These are phyloP conservation scores for Pentalonia nigronervosa DNA, from an alignment of 1,140 invertebrate genomes.

Conservation along the genomic window DNA sequence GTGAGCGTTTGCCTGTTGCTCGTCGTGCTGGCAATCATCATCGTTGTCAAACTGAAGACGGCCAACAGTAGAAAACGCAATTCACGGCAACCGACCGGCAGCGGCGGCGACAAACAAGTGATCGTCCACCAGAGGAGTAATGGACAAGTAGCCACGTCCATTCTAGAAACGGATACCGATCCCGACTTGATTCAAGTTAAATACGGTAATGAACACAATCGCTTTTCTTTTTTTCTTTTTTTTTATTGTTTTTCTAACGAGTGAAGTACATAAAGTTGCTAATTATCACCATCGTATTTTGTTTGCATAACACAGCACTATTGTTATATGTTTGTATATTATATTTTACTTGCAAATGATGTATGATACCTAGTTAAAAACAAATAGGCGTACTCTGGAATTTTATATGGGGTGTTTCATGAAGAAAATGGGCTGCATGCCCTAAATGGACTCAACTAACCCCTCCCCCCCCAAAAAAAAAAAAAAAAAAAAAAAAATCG, in stretches of 20 bases:
- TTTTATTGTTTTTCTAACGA: not conserved
- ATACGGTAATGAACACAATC: slow-evolving; percentile 17
- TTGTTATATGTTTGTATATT: too few relatives aligned
- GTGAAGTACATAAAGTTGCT: not conserved
- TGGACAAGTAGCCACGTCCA: slow-evolving; percentile 66
- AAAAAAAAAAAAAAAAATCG: too few relatives aligned
- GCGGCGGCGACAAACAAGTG: slow-evolving; percentile 65
- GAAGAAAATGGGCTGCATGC: too few relatives aligned
- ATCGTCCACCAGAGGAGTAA: slow-evolving; percentile 65
- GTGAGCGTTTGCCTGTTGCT: not conserved
- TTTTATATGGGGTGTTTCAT: too few relatives aligned
- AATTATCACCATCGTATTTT: too few relatives aligned
- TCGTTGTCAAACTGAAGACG: not conserved
- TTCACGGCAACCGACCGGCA: slow-evolving; percentile 64
- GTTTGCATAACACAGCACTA: too few relatives aligned
- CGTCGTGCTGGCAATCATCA: not conserved
- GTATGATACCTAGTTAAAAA: too few relatives aligned
- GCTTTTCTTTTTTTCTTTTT: not conserved
- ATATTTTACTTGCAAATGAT: too few relatives aligned
- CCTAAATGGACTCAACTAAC: too few relatives aligned
- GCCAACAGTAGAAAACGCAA: slow-evolving; percentile 54
- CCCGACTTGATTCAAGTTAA: not conserved
- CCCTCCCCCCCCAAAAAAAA: too few relatives aligned
- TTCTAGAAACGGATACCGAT: slow-evolving; percentile 63
- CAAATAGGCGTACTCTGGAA: too few relatives aligned